A percentile compares a stretch with the other conserved stretches of the same genome.
phyloP scores from a whole-genome alignment of 2,113 vertebrate species.

The Psittacula cyanocephala region DNA sequence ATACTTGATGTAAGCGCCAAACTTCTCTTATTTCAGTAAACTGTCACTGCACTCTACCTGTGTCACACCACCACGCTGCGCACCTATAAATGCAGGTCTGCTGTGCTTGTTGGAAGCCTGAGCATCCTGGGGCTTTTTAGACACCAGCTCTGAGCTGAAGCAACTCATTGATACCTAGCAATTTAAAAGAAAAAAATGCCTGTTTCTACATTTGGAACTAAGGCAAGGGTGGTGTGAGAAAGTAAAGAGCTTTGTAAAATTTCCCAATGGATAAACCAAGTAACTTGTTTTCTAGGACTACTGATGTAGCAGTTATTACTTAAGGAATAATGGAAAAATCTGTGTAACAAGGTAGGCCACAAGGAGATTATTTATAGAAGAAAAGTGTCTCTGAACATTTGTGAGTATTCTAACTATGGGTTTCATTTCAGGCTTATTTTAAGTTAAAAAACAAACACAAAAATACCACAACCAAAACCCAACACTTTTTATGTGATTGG shows the following conservation, averaged over 20 bases:
- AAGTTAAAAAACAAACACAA: neutral
- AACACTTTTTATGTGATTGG: neutral
- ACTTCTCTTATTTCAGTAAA: neutral
- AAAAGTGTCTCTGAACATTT: neutral
- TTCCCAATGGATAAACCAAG: neutral
- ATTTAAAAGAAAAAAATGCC: neutral
- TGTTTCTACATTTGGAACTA: neutral
- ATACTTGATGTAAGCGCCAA: neutral
- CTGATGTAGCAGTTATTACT: neutral
- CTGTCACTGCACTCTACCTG: neutral
- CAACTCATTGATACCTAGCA: neutral
- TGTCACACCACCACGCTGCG: rapidly evolving
- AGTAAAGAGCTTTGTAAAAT: neutral
- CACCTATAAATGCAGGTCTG: neutral
- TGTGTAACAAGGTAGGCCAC: neutral
- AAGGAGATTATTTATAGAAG: neutral
- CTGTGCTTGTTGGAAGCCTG: neutral
- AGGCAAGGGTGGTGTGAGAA: neutral
- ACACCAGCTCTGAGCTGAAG: neutral
- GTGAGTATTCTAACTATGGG: neutral
- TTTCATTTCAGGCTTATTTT: neutral
- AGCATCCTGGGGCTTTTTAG: neutral
- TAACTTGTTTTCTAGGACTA: neutral
- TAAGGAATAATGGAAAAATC: neutral
- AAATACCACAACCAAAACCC: neutral